phyloP scores from a whole-genome alignment of 2,113 vertebrate species.

The Malaclemys terrapin region DNA sequence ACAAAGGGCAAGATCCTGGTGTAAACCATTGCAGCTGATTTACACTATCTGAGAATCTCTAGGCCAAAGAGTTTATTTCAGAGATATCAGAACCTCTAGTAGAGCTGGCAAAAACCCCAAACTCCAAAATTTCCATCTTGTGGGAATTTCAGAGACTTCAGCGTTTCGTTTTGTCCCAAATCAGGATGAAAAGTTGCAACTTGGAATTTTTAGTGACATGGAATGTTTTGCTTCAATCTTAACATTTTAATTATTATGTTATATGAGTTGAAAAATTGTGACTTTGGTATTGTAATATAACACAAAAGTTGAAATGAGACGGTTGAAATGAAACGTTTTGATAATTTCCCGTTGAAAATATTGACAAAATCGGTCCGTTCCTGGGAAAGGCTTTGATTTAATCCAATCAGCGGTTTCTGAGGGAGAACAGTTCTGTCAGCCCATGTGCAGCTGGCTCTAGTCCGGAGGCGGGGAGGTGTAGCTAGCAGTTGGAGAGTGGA shows the following conservation, averaged over 20 bases:
- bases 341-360: not conserved
- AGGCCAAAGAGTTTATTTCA: not conserved
- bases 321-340: not conserved
- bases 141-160: not conserved
- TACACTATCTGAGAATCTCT: not conserved
- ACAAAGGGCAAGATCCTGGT: not conserved
- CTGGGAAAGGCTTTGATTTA: not conserved
- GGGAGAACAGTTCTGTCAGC: not conserved
- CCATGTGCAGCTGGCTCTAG: not conserved
- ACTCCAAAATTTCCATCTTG: not conserved
- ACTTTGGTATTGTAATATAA: not conserved
- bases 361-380: not conserved
- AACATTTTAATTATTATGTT: not conserved
- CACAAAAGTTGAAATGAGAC: not conserved
- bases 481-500: not conserved
- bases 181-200: not conserved
- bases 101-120: not conserved
- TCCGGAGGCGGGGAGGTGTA: not conserved
- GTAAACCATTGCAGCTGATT: fast-evolving
- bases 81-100: not conserved
- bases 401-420: not conserved
- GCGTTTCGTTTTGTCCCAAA: not conserved
- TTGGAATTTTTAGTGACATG: not conserved
- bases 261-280: not conserved
- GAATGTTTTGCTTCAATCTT: not conserved